Evolutionary conservation across 1,140 invertebrate genomes (phyloP).

Genomic region (Caenorhabditis latens): DNA sequence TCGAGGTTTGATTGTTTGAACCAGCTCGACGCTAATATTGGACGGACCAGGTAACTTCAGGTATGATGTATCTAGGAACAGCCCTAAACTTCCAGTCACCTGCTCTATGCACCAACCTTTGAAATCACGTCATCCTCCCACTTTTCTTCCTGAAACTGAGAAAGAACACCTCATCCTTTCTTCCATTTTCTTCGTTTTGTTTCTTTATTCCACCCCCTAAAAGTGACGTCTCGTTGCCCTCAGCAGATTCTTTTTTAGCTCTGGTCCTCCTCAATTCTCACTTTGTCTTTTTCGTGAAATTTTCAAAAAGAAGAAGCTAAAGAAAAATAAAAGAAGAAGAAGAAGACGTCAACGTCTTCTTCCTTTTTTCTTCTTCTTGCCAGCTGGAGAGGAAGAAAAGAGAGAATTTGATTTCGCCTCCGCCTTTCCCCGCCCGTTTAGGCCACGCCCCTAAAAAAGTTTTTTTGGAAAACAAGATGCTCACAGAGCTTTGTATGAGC

Average conservation of each 20-base stretch:
- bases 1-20: too few relatives aligned
- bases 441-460: conserved; percentile 11
- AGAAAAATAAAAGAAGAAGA: conserved; percentile 3
- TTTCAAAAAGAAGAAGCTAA: not conserved
- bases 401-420: conserved; percentile 42
- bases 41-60: too few relatives aligned
- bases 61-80: too few relatives aligned
- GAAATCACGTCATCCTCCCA: too few relatives aligned
- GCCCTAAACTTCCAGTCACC: too few relatives aligned
- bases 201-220: not conserved
- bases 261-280: not conserved
- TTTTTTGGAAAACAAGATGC: not conserved
- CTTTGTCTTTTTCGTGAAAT: not conserved
- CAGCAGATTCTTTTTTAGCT: not conserved
- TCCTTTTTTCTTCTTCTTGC: conserved; percentile 11
- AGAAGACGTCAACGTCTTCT: conserved; percentile 13
- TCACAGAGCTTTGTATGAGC: not conserved
- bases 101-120: too few relatives aligned
- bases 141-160: not conserved
- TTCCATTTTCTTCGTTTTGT: not conserved
- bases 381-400: conserved; percentile 1
- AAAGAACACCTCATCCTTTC: not conserved
- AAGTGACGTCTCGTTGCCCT: conserved; percentile 8
- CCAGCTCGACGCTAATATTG: too few relatives aligned
- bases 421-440: not conserved